Conservation (phyloP, 2,113 vertebrate species). For the Capreolus pygargus region DNA sequence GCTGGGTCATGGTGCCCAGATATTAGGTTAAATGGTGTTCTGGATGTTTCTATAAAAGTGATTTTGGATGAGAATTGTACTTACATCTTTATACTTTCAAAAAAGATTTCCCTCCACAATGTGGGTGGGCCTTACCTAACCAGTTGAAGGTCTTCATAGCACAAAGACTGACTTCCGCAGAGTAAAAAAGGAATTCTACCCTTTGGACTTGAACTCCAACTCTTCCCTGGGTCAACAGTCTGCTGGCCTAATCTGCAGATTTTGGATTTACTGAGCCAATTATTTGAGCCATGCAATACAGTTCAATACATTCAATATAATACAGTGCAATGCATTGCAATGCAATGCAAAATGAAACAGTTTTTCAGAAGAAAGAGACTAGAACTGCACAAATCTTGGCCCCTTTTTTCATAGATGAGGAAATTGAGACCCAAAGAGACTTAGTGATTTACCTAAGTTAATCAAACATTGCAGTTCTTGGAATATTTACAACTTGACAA, state of each 20-base stretch:
- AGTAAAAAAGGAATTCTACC: not conserved
- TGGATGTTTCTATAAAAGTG: not conserved
- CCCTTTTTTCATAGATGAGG: not conserved
- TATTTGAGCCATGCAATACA: not conserved
- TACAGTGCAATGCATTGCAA: not conserved
- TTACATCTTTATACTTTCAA: not conserved
- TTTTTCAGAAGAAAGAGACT: not conserved
- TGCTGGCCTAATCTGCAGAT: not conserved
- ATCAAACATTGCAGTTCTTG: not conserved
- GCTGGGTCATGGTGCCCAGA: not conserved
- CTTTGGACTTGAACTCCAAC: not conserved
- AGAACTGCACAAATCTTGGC: not conserved
- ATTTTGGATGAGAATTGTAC: not conserved
- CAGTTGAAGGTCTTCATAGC: not conserved
- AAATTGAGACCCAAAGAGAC: not conserved
- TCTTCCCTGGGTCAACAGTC: not conserved
- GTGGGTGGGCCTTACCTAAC: not conserved
- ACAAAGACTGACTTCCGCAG: not conserved
- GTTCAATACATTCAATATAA: not conserved
- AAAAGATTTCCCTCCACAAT: not conserved
- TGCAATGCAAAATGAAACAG: not conserved
- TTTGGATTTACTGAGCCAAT: not conserved
- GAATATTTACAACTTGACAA: not conserved
- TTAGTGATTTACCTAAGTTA: slow-evolving; percentile 13
- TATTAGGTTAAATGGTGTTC: not conserved